A percentile compares a stretch with the other conserved stretches of the same genome.
Conservation (phyloP, 2,888 invertebrate species). For the Brachypalpus laphriformis region DNA sequence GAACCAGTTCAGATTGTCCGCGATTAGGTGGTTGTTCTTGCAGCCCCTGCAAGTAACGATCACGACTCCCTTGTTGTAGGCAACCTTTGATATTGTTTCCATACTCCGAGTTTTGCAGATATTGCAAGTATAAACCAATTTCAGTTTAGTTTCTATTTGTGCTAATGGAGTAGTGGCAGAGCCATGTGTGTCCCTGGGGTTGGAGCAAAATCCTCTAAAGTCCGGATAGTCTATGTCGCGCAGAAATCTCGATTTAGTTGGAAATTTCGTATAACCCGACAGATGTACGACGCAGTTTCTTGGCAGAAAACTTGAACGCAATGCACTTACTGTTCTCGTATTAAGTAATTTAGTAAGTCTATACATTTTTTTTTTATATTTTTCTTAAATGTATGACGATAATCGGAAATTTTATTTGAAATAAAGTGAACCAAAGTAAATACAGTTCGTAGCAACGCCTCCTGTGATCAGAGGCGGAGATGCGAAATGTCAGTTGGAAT, state of each 20-base stretch:
- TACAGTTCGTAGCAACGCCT: no score
- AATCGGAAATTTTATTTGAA: not conserved
- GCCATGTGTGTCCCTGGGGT: not conserved
- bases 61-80: slow-evolving; percentile 95
- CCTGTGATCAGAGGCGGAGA: no score
- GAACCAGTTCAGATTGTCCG: slow-evolving; percentile 98
- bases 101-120: slow-evolving; percentile 90
- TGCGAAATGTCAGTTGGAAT: no score
- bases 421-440: no score
- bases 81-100: slow-evolving; percentile 92
- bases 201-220: slow-evolving; percentile 21
- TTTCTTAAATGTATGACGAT: not conserved
- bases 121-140: slow-evolving; percentile 94
- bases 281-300: no score
- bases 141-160: slow-evolving; percentile 85
- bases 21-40: slow-evolving; percentile 95
- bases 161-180: slow-evolving; percentile 75
- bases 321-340: not conserved
- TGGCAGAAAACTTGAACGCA: no score
- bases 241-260: not conserved
- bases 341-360: slow-evolving; percentile 19
- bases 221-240: no score
- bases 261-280: not conserved
- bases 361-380: slow-evolving; percentile 31
- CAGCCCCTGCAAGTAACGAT: slow-evolving; percentile 95